phyloP scores from a whole-genome alignment of 2,888 invertebrate species.

The Drosophila melanocephala region DNA sequence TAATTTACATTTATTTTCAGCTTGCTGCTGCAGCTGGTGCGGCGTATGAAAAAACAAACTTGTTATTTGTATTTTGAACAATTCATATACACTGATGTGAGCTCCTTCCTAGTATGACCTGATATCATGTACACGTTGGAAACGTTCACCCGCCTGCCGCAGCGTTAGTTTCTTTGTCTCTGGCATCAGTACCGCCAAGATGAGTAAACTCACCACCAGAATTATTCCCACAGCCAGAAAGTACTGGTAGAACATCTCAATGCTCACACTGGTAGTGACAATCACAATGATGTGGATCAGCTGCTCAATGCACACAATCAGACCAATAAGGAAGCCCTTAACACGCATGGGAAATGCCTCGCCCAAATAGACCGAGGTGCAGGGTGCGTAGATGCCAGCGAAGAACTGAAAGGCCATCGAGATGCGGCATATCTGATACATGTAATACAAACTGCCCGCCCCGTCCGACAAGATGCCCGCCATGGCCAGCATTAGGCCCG shows the following conservation, averaged over 20 bases:
- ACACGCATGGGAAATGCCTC: conserved; percentile 78
- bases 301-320: conserved; percentile 73
- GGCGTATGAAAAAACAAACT: conserved; percentile 25
- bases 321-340: conserved; percentile 68
- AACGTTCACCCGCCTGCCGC: conserved; percentile 60
- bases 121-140: conserved; percentile 49
- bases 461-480: conserved; percentile 50
- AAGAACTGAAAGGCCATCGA: conserved; percentile 73
- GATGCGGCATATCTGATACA: conserved; percentile 53
- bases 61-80: conserved; percentile 1
- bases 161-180: conserved; percentile 64
- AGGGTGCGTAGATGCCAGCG: conserved; percentile 68
- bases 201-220: conserved; percentile 45
- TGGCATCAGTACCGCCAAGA: conserved; percentile 56
- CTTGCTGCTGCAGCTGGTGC: not conserved
- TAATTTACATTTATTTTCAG: conserved; percentile 10
- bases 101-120: conserved; percentile 46
- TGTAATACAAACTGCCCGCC: conserved; percentile 18
- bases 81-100: conserved; percentile 1
- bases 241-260: conserved; percentile 34
- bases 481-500: conserved; percentile 65
- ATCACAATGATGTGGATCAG: conserved; percentile 69
- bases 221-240: conserved; percentile 62
- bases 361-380: conserved; percentile 71
- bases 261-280: conserved; percentile 1